Evolutionary conservation across 2,888 invertebrate species (phyloP).

Genomic region (Elmis aenea): DNA sequence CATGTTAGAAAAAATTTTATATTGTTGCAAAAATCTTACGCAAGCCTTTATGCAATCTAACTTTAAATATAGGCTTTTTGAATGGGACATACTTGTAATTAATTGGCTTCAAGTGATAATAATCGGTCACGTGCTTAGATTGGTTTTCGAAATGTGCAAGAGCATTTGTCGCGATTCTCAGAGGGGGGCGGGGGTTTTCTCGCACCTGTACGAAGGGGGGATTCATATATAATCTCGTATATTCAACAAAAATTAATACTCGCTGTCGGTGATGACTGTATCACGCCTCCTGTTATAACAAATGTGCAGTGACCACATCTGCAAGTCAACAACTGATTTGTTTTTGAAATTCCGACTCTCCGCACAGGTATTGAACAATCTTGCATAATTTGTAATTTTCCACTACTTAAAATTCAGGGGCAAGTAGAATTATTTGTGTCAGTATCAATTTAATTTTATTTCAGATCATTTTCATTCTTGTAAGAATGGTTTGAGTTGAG

Average conservation of each 20-base stretch:
- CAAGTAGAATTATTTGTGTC: constrained; percentile 14
- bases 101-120: too few species aligned
- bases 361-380: constrained; percentile 9
- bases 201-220: constrained; percentile 24
- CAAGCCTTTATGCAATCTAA: too few species aligned
- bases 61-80: too few species aligned
- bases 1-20: too few species aligned
- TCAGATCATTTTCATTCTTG: too few species aligned
- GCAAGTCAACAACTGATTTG: constrained; percentile 9
- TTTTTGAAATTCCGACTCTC: constrained; percentile 7
- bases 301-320: constrained; percentile 10
- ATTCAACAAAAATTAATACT: constrained; percentile 27
- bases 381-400: constrained; percentile 17
- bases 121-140: constrained; percentile 24
- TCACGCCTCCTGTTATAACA: constrained; percentile 15
- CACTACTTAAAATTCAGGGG: constrained; percentile 17
- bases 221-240: constrained; percentile 24
- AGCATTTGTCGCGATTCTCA: constrained; percentile 23
- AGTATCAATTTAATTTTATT: too few species aligned
- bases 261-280: constrained; percentile 21
- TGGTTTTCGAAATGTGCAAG: constrained; percentile 22
- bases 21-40: too few species aligned
- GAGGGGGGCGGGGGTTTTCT: constrained; percentile 22
- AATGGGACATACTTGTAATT: too few species aligned
- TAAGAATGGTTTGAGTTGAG: too few species aligned